phyloP scores from a whole-genome alignment of 2,888 invertebrate species.

The Melieria crassipennis region DNA sequence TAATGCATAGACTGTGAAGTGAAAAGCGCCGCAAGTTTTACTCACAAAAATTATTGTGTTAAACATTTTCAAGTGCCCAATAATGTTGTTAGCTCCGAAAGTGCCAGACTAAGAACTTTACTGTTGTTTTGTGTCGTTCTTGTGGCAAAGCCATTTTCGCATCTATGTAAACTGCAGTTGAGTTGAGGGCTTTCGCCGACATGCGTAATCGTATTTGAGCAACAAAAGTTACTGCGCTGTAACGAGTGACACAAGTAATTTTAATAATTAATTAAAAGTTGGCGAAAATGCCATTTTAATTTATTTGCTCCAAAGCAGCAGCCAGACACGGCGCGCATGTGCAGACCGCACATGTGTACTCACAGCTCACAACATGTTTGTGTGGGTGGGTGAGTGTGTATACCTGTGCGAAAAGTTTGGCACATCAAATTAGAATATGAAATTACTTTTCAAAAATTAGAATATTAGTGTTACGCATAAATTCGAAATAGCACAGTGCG shows the following conservation, averaged over 20 bases:
- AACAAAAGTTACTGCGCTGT: neutral
- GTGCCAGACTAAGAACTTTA: too few species aligned
- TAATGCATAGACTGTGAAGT: too few species aligned
- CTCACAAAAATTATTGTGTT: too few species aligned
- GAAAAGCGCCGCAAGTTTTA: too few species aligned
- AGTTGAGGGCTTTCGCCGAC: too few species aligned
- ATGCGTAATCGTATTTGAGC: too few species aligned
- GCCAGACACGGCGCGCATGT: neutral
- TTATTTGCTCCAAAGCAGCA: neutral
- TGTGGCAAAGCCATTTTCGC: too few species aligned
- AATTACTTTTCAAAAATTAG: slow-evolving; percentile 4
- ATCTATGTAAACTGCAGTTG: too few species aligned
- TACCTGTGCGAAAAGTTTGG: neutral
- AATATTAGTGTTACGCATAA: slow-evolving; percentile 16
- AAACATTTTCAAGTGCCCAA: too few species aligned
- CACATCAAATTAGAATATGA: too few species aligned
- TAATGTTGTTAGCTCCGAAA: too few species aligned
- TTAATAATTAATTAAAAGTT: slow-evolving; percentile 13
- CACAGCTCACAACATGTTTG: neutral
- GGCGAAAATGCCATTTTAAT: slow-evolving; percentile 5
- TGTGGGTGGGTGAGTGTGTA: neutral
- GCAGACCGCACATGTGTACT: neutral
- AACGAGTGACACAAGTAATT: slow-evolving; percentile 8
- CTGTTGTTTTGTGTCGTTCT: too few species aligned
- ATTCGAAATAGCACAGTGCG: slow-evolving; percentile 9